Base-by-base conservation (phyloP, 1,140 invertebrate species). In the Eubasilissa regina region DNA sequence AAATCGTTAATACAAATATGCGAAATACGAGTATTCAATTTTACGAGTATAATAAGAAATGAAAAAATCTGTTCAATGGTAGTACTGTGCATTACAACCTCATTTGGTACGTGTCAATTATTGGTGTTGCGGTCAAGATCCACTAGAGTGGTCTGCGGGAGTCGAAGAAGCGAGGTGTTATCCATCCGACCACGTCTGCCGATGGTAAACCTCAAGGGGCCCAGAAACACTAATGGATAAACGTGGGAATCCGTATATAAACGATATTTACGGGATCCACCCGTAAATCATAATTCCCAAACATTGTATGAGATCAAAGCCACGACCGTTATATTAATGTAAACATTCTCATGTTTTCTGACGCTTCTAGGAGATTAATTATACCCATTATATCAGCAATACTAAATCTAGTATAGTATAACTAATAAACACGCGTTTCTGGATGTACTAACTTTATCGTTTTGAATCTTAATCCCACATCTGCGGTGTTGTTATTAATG, bases 191-290 rank as follows among this genome's bases (percentile, higher is more conserved):
- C 66, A 48, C 66, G 66, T 70, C 44, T 48, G 45, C 10, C 25
- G 13, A 17, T n/a, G 66, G 66, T 70, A 15, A 51, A 70, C 66
- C 66, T 48, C 11, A 48, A 70, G 11, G 21, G 66, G 47, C 11
- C 35, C 48, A 21, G 47, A n/a, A 25, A 21, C 48, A 25, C 7
- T 62, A 25, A 62, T 62, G 21, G 53, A 17, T 51, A 21, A 51
- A 70, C 66, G 66, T 70, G 66, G 66, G 66, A 70, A 70, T 70
- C 12, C 55, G 21, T 15, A 15, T 58, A 58, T 58, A 58, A 58
- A 58, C 21, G 21, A 35, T 19, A 58, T 58, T 58, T 21, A 19
- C 55, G 55, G 17, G 15, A 21, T 58, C 17, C 15, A 15, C 17
- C 11, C 55, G 55, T 58, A 58, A 58, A 58, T 58, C 55, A 58